Evolutionary conservation across 2,797 vertebrate species (phyloP).

Genomic region (Amblyraja radiata): DNA sequence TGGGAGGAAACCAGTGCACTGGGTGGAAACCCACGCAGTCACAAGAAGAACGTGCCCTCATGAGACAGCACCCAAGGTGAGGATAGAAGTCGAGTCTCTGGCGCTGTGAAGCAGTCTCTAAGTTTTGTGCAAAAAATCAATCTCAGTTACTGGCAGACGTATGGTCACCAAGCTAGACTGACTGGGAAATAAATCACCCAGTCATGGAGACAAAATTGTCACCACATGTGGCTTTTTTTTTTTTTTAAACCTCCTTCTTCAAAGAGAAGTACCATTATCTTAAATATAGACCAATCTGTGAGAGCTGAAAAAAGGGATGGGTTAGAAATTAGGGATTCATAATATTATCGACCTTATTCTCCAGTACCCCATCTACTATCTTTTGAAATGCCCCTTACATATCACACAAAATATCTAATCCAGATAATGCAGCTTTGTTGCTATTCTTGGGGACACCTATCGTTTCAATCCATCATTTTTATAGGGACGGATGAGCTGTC

Average conservation of each 20-base stretch:
- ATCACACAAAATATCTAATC: not conserved
- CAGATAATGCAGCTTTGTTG: not conserved
- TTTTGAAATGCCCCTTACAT: not conserved
- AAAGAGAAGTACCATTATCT: not conserved
- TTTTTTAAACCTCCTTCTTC: not conserved
- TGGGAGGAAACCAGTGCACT: too few species aligned
- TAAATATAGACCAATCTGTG: not conserved
- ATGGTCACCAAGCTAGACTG: too few species aligned
- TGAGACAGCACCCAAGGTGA: too few species aligned
- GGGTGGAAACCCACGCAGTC: too few species aligned
- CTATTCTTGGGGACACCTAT: not conserved
- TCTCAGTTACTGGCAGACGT: too few species aligned
- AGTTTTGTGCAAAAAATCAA: too few species aligned
- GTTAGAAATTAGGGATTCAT: not conserved
- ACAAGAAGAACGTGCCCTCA: too few species aligned
- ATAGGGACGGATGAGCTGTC: not conserved
- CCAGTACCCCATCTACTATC: not conserved
- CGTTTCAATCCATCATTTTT: not conserved
- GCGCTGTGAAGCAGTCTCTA: too few species aligned
- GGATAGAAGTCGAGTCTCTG: too few species aligned
- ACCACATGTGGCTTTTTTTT: too few species aligned
- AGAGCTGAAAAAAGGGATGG: not conserved
- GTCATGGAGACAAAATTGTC: too few species aligned
- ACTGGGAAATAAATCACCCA: too few species aligned
- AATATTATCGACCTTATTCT: not conserved